These are phyloP conservation scores for Linepithema humile DNA, from an alignment of 1,140 invertebrate species.

Conservation along the genomic window DNA sequence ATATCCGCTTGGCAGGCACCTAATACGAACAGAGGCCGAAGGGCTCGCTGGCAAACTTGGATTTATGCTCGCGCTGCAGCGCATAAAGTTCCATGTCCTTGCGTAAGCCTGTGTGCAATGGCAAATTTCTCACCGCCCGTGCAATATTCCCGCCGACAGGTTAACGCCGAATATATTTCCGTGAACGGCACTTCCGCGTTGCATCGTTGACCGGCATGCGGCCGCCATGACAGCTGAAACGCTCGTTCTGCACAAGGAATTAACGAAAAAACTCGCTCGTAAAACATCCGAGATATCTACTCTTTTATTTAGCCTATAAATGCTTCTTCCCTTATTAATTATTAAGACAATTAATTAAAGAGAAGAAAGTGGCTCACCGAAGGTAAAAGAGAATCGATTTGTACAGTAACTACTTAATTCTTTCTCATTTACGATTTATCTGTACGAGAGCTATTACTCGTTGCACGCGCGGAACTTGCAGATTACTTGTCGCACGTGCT, in stretches of 20 bases:
- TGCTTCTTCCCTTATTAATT: no score
- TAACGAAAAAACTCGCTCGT: not conserved
- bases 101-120: constrained; percentile 48
- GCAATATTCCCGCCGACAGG: constrained; percentile 66
- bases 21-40: constrained; percentile 61
- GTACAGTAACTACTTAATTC: no score
- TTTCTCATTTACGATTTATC: no score
- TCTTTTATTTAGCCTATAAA: no score
- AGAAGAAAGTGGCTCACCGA: no score
- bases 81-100: constrained; percentile 66
- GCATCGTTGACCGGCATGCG: not conserved
- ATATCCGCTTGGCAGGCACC: constrained; percentile 61
- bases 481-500: no score
- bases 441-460: not conserved
- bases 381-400: no score
- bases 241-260: not conserved
- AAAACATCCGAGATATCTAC: no score
- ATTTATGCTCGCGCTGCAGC: constrained; percentile 69
- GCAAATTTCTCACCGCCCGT: constrained; percentile 69
- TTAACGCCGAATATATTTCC: constrained; percentile 63
- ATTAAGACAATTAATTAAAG: no score
- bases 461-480: not conserved
- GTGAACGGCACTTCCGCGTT: constrained; percentile 26
- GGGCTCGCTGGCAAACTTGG: constrained; percentile 64
- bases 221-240: constrained; percentile 31